Base-by-base conservation (phyloP, 2,113 vertebrate species). In the Mastomys coucha region DNA sequence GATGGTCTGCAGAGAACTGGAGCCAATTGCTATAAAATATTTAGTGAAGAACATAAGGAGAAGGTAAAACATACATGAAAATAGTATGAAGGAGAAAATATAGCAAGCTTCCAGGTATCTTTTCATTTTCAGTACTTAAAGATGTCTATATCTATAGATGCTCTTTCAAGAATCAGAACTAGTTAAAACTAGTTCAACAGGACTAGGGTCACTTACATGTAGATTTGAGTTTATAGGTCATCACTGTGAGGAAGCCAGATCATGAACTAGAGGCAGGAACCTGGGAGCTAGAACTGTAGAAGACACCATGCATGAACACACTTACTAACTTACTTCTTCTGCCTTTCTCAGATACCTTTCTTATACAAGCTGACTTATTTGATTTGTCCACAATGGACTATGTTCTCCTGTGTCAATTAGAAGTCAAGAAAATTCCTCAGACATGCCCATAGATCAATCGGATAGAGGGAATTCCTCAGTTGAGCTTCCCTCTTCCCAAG, bases 151-250 rank as follows among this genome's bases (percentile, higher is more conserved):
- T 63, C 11, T 70, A n/a, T 51, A 90, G 31, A 92, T 81, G 6
- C 60, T 88, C 49, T 56, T 93, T n/a, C 20, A 94, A 63, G 80
- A 93, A 78, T 22, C 91, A 60, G 60, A 81, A 85, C 75, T 82
- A 33, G 53, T 53, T 95, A 33, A 70, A 97, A 72, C 85, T 90
- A 90, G 91, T 85, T 24, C 49, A 70, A 53, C 36, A 67, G 45
- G 42, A 86, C 28, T 42, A 89, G 51, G 65, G 42, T 90, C 65
- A 56, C 7, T 53, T 26, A 10, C 5, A 24, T 56, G 22, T 39
- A 13, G n/a, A 14, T 28, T 17, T 63, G 13, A 84, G 13, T n/a
- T 63, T 63, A 31, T 8, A 84, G 56, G 39, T 0, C 24, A 63
- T 84, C n/a, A 84, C 22, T 63, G n/a, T 63, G 58, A 69, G 4